Base-by-base conservation (phyloP, 2,113 vertebrate genomes). In the Onychostruthus taczanowskii region DNA sequence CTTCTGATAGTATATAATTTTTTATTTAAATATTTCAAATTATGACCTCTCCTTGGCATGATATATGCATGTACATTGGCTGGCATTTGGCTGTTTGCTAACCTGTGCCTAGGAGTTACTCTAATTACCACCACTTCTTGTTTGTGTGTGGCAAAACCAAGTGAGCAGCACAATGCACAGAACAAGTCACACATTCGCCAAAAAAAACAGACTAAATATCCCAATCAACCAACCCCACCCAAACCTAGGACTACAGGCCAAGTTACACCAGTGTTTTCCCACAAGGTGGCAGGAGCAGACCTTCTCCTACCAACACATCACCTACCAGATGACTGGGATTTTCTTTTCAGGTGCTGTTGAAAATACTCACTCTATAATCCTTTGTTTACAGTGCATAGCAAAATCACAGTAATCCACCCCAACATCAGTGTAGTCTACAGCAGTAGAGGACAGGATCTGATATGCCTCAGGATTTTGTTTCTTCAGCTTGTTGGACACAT, bases 401-500 rank as follows among this genome's bases (percentile, higher is more conserved):
- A 99, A 99, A 95, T 99, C 98, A 39, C 99, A 99, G 96, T 98
- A 99, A 97, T 99, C 99, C 1, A 96, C 95, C 46, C 99, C 99
- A 10, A 96, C 98, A 98, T 99, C 99, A 16, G 97, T 98, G 85
- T 99, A 99, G 96, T 99, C 98, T 28, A 99, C 98, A 21, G 84
- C 95, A 30, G 98, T 98, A 4, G 98, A 98, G 84, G 98, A 97
- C 81, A 99, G 98, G 47, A 97, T 98, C 87, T 95, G 84, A 95
- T 98, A 99, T 1, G 99, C 99, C 78, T 98, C 96, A 8, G 98
- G 98, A 87, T 99, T 98, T 85, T 98, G 98, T 87, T 97, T 91
- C 79, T 96, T 97, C 94, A 99, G 98, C 90, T 97, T 98, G 82
- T 96, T 96, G 50, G 97, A 98, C 69, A 98, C 97, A 5, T 99